Conservation (phyloP, 2,888 invertebrate species). For the Philereme transversata region DNA sequence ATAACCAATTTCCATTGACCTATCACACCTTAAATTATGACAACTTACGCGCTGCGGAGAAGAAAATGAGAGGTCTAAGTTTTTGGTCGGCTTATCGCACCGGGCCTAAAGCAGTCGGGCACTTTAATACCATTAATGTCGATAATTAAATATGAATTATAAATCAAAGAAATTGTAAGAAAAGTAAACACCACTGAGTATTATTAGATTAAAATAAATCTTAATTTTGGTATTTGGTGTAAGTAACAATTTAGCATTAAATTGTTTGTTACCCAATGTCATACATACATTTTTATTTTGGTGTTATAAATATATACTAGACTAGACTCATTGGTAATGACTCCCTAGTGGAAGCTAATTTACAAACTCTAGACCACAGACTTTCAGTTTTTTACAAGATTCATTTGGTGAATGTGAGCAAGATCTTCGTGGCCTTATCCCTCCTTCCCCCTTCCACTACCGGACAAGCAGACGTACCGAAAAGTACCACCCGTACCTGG, state of each 20-base stretch:
- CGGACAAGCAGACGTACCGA: too few species aligned
- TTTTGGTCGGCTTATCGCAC: conserved; percentile 53
- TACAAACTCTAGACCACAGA: too few species aligned
- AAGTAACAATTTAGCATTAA: conserved; percentile 3
- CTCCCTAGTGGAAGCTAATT: too few species aligned
- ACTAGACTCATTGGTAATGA: too few species aligned
- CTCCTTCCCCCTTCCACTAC: too few species aligned
- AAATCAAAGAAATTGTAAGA: conserved; percentile 80
- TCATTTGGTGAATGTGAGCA: too few species aligned
- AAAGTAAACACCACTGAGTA: conserved; percentile 74
- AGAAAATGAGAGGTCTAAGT: conserved; percentile 52
- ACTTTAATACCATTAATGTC: conserved; percentile 69
- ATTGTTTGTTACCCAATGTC: too few species aligned
- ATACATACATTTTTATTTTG: too few species aligned
- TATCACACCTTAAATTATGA: conserved; percentile 34
- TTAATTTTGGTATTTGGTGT: conserved; percentile 48
- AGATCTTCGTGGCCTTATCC: too few species aligned
- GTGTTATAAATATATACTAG: too few species aligned
- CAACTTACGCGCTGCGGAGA: conserved; percentile 33
- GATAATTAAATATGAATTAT: conserved; percentile 84
- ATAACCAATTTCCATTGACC: conserved; percentile 49
- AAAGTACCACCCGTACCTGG: too few species aligned
- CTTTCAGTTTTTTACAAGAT: too few species aligned
- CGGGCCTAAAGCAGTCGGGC: conserved; percentile 62
- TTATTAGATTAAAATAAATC: conserved; percentile 76